Evolutionary conservation across 2,113 vertebrate genomes (phyloP).

Genomic region (Microtus richardsoni): DNA sequence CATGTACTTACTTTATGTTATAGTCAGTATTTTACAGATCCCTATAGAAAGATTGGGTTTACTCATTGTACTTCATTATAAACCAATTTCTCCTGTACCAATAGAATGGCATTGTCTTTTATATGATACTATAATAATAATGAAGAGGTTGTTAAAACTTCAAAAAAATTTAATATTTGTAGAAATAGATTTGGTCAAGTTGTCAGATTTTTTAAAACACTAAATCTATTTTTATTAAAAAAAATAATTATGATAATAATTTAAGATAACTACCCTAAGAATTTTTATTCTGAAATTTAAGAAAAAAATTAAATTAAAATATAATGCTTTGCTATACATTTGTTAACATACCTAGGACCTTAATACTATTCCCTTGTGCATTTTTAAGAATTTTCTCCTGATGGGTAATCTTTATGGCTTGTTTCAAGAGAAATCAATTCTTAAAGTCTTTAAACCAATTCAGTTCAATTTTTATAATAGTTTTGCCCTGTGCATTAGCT

Average conservation of each 20-base stretch:
- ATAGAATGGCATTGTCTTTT: conserved; percentile 42
- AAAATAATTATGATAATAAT: neutral
- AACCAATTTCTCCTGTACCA: conserved; percentile 56
- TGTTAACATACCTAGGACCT: conserved; percentile 34
- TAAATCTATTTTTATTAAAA: neutral
- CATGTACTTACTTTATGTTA: neutral
- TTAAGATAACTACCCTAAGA: conserved; percentile 42
- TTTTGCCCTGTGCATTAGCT: conserved; percentile 49
- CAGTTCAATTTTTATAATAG: conserved; percentile 53
- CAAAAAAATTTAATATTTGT: conserved; percentile 49
- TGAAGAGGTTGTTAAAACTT: conserved; percentile 36
- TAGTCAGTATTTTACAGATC: conserved; percentile 2
- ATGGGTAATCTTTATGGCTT: conserved; percentile 46
- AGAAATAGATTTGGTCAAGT: conserved; percentile 33
- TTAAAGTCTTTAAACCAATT: conserved; percentile 62
- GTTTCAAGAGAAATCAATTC: conserved; percentile 54
- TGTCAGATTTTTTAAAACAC: conserved; percentile 41
- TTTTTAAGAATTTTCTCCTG: conserved; percentile 9
- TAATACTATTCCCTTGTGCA: neutral
- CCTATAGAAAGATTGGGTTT: neutral
- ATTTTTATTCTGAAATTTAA: conserved; percentile 56
- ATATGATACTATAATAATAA: conserved; percentile 46
- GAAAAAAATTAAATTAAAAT: conserved; percentile 10
- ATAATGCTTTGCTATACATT: neutral
- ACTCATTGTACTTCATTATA: conserved; percentile 47